phyloP scores from a whole-genome alignment of 2,113 vertebrate species.

The Ranitomeya variabilis region DNA sequence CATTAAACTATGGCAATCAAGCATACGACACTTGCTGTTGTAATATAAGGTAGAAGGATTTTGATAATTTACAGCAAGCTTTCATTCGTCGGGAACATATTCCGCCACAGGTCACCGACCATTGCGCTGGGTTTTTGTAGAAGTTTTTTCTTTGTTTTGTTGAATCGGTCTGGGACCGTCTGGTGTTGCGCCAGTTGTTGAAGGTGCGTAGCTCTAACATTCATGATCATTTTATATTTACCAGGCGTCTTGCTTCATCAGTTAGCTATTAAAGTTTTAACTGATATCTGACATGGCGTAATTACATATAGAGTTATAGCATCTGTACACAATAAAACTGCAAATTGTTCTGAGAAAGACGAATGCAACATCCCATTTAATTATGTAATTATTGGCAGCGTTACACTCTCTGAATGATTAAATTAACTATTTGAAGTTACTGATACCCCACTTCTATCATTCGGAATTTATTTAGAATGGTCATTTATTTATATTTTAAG shows the following conservation, averaged over 20 bases:
- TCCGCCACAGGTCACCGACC: conserved; percentile 11
- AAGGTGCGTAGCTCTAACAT: neutral
- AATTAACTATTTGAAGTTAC: conserved; percentile 18
- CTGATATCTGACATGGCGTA: conserved; percentile 44
- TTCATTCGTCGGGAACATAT: conserved; percentile 13
- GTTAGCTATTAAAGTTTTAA: conserved; percentile 41
- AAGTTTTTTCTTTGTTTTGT: conserved; percentile 34
- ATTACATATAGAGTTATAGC: conserved; percentile 46
- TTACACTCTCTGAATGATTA: conserved; percentile 29
- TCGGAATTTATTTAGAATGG: neutral
- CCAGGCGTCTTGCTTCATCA: conserved; percentile 17
- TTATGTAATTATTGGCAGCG: conserved; percentile 48
- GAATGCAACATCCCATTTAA: conserved; percentile 46
- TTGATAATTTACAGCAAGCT: neutral
- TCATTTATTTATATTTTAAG: neutral
- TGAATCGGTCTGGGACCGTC: neutral
- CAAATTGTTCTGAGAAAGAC: conserved; percentile 41
- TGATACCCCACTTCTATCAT: neutral
- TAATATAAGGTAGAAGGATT: neutral
- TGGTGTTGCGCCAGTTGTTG: neutral
- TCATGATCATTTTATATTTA: conserved; percentile 35
- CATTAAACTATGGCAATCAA: conserved; percentile 20
- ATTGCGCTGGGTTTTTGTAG: neutral
- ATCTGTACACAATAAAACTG: conserved; percentile 48
- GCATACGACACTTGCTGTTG: neutral